Conservation (phyloP, 2,888 invertebrate genomes). For the Neoaliturus tenellus region DNA sequence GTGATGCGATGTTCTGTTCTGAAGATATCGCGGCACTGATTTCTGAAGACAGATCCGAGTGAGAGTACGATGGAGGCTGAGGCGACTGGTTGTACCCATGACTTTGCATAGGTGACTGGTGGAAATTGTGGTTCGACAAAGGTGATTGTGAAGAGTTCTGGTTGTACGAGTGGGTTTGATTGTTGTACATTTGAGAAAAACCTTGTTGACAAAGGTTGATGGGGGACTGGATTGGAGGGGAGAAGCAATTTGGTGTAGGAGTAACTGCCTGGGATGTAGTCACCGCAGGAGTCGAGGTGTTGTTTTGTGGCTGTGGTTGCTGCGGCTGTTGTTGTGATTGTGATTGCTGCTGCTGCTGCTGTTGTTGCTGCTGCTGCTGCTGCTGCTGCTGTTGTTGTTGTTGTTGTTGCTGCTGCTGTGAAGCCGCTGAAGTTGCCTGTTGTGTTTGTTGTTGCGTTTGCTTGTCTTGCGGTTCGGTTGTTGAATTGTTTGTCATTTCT, state of each 20-base stretch:
- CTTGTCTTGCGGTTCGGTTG: slow-evolving; percentile 44
- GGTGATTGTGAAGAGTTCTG: slow-evolving; percentile 69
- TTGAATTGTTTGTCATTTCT: slow-evolving; percentile 54
- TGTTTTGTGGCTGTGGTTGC: neutral
- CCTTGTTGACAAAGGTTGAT: slow-evolving; percentile 72
- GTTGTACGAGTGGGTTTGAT: slow-evolving; percentile 67
- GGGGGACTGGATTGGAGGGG: slow-evolving; percentile 75
- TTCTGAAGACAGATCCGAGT: slow-evolving; percentile 85
- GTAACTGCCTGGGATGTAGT: slow-evolving; percentile 50
- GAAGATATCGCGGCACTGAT: slow-evolving; percentile 87
- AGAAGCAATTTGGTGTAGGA: slow-evolving; percentile 71
- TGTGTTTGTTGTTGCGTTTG: slow-evolving; percentile 25
- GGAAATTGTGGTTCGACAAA: slow-evolving; percentile 66
- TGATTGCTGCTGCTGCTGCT: slow-evolving; percentile 7
- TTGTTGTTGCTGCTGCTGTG: slow-evolving; percentile 1
- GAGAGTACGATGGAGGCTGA: slow-evolving; percentile 75
- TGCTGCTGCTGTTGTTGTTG: slow-evolving; percentile 34
- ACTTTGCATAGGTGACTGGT: slow-evolving; percentile 73
- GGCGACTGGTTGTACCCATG: slow-evolving; percentile 71
- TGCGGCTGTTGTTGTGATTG: slow-evolving; percentile 37
- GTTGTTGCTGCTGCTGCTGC: slow-evolving; percentile 11
- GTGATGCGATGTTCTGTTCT: slow-evolving; percentile 78
- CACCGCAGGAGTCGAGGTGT: slow-evolving; percentile 33
- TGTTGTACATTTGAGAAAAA: slow-evolving; percentile 66
- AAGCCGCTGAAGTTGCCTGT: neutral